These are phyloP conservation scores for Petromus typicus DNA, from an alignment of 2,113 vertebrate species.

Conservation along the genomic window DNA sequence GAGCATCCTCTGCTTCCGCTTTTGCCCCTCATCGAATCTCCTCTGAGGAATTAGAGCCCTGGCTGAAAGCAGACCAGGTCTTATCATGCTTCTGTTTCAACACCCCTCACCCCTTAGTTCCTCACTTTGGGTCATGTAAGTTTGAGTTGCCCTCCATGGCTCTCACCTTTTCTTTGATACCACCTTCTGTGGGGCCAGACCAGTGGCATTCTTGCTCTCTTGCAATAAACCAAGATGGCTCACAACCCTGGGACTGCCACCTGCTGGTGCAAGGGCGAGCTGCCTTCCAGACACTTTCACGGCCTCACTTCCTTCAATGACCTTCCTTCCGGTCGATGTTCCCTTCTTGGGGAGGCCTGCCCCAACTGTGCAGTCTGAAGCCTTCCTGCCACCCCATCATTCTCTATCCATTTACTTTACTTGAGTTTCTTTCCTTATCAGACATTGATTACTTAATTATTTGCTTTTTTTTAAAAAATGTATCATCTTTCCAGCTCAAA, in stretches of 20 bases:
- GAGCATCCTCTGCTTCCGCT: neutral
- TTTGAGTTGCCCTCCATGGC: neutral
- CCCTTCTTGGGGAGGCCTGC: neutral
- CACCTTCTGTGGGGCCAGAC: neutral
- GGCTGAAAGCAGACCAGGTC: neutral
- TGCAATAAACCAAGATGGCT: neutral
- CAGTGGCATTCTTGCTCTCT: neutral
- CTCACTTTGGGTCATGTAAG: neutral
- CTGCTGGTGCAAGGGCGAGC: neutral
- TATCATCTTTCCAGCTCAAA: neutral
- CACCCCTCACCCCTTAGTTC: rapidly evolving
- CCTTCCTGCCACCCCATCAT: neutral
- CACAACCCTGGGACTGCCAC: neutral
- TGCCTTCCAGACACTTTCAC: neutral
- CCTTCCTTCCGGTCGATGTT: neutral
- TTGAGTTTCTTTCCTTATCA: neutral
- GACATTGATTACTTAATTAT: neutral
- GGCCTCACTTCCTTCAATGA: neutral
- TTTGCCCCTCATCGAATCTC: neutral
- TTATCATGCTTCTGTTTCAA: neutral
- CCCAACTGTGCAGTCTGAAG: neutral
- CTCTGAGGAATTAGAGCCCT: neutral
- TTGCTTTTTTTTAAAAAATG: neutral
- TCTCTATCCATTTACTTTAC: neutral
- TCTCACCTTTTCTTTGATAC: neutral